Evolutionary conservation across 2,888 invertebrate genomes (phyloP).

Genomic region (Drosophila testacea): DNA sequence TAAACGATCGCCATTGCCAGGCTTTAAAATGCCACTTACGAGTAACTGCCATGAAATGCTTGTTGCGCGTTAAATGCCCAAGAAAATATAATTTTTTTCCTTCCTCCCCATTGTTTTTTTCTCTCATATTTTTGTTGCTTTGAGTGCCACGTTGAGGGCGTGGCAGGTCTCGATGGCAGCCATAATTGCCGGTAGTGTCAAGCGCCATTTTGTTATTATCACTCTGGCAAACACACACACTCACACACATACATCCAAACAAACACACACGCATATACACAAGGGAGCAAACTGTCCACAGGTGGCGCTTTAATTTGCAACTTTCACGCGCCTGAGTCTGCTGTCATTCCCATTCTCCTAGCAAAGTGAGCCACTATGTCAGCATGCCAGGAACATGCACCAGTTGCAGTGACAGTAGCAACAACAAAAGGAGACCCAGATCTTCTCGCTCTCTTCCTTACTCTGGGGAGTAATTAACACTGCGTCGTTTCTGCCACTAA

Average conservation of each 20-base stretch:
- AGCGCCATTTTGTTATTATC: constrained; percentile 65
- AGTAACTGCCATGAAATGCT: constrained; percentile 68
- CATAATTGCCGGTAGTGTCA: constrained; percentile 57
- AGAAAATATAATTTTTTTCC: constrained; percentile 50
- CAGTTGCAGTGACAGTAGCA: constrained; percentile 1
- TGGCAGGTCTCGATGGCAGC: constrained; percentile 40
- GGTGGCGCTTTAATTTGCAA: constrained; percentile 75
- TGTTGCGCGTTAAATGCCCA: constrained; percentile 74
- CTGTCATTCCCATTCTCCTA: constrained; percentile 46
- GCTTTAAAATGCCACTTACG: constrained; percentile 79
- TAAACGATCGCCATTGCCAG: constrained; percentile 69
- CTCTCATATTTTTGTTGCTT: constrained; percentile 1
- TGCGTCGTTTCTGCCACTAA: constrained; percentile 64
- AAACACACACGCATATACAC: constrained; percentile 1
- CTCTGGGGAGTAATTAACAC: constrained; percentile 72
- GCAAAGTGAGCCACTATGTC: constrained; percentile 78
- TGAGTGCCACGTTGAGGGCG: constrained; percentile 40
- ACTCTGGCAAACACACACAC: constrained; percentile 23
- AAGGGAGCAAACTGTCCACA: constrained; percentile 50
- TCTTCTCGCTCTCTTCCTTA: background rate
- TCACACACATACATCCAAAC: constrained; percentile 3
- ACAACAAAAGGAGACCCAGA: constrained; percentile 5
- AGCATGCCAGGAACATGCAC: constrained; percentile 35
- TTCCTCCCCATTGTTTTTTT: background rate
- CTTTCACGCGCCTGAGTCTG: constrained; percentile 57